Base-by-base conservation (phyloP, 2,888 invertebrate species). In the Camponotus fellah region DNA sequence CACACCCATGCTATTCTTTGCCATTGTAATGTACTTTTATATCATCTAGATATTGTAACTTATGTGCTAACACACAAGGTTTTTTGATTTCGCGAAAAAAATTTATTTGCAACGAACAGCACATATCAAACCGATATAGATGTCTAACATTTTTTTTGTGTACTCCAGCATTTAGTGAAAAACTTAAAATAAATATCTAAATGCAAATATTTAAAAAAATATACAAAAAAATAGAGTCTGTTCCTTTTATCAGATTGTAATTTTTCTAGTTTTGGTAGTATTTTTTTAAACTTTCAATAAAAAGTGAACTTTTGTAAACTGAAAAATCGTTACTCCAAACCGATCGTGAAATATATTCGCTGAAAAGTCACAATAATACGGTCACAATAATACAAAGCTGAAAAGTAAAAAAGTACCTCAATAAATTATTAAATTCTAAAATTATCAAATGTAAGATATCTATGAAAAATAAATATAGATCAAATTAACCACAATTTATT, bases 131-230 rank as follows among this genome's bases (percentile, higher is more conserved):
- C 2, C 26, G 26, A 26, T 26, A 26, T 26, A 26, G 1, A 26
- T 26, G 26, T 26, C n/a, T 17, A 17, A n/a, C 8, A 53, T 53
- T 9, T 53, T 49, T 1, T 49, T 49, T 53, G n/a, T 53, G 0
- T 8, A 53, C 8, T 53, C 3, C 14, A 53, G n/a, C 3, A 4
- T 14, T 14, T 4, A 46, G 12, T 12, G 12, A 3, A 49, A 49
- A n/a, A 49, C n/a, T 53, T n/a, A 53, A n/a, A 53, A n/a, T 53
- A 53, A 53, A 53, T 8, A 53, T n/a, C n/a, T 53, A 53, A 53
- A 53, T n/a, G 17, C 49, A 53, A 53, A 53, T 53, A 53, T 53
- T n/a, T n/a, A n/a, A 6, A 53, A 53, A 53, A n/a, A 53, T 53
- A 49, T 49, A 49, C 2, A 49, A 49, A n/a, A 49, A 49, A 49